Conservation (phyloP, 92 coral and sea anemone genomes). For the Desmophyllum pertusum region DNA sequence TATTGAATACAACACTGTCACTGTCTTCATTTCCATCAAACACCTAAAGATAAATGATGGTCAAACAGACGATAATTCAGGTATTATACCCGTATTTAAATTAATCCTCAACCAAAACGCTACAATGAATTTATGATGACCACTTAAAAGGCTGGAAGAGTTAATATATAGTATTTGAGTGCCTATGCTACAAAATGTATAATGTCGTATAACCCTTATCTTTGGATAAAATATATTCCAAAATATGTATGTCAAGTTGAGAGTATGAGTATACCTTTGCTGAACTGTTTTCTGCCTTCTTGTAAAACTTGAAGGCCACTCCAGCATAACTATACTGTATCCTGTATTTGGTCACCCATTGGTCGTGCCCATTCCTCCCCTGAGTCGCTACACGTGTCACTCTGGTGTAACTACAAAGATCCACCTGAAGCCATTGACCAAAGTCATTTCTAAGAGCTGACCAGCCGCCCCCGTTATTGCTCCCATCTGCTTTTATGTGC, state of each 20-base stretch:
- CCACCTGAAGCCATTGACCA: slow-evolving; percentile 24
- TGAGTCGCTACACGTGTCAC: slow-evolving; percentile 23
- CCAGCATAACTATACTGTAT: slow-evolving; percentile 2
- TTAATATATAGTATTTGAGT: too few relatives aligned
- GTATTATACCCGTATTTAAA: too few relatives aligned
- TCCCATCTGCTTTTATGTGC: neutral
- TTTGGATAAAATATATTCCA: too few relatives aligned
- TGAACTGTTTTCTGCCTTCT: neutral
- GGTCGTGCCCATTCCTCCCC: slow-evolving; percentile 3
- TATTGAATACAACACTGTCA: slow-evolving; percentile 10
- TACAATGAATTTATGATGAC: too few relatives aligned
- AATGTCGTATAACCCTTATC: too few relatives aligned
- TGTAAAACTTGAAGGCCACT: neutral
- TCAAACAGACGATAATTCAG: neutral
- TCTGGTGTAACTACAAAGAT: slow-evolving; percentile 8
- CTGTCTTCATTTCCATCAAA: slow-evolving; percentile 22
- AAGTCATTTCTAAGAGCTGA: neutral
- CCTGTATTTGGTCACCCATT: slow-evolving; percentile 2
- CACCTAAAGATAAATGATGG: slow-evolving; percentile 6
- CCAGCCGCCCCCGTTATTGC: neutral
- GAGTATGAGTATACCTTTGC: neutral
- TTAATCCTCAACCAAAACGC: too few relatives aligned
- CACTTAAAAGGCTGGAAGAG: too few relatives aligned
- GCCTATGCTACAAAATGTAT: too few relatives aligned
- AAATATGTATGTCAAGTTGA: neutral